Percentiles rank a stretch among this genome's conserved stretches.
These are phyloP conservation scores for Magallana nippona DNA, from an alignment of 2,888 invertebrate genomes.

Conservation along the genomic window DNA sequence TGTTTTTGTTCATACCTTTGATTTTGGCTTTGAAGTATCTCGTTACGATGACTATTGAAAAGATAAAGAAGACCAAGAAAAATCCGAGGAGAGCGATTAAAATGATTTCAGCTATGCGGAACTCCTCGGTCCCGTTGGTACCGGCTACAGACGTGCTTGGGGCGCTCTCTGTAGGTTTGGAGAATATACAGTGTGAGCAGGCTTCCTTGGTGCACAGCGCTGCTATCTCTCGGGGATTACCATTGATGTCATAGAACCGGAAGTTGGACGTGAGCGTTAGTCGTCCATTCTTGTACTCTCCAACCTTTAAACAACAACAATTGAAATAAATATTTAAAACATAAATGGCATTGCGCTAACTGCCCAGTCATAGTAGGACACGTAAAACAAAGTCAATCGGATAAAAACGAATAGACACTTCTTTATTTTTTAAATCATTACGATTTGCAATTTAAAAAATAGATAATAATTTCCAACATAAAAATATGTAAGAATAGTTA, in stretches of 20 bases:
- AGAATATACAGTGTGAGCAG: conserved; percentile 51
- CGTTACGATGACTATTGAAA: conserved; percentile 52
- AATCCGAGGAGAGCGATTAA: conserved; percentile 57
- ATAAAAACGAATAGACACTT: no score
- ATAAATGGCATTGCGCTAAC: no score
- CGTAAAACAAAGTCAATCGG: no score
- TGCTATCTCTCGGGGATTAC: neutral
- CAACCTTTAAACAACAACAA: conserved; percentile 47
- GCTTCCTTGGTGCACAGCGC: conserved; percentile 46
- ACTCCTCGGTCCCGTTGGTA: conserved; percentile 46
- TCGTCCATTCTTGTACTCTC: conserved; percentile 41
- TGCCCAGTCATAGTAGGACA: no score
- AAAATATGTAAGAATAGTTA: no score
- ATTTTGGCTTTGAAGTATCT: conserved; percentile 56
- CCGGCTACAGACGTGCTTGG: conserved; percentile 38
- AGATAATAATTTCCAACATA: no score
- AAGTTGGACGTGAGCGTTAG: conserved; percentile 42
- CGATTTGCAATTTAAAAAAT: no score
- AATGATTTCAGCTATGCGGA: conserved; percentile 55
- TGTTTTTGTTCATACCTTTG: conserved; percentile 49
- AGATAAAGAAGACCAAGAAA: conserved; percentile 57
- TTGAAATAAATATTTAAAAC: neutral
- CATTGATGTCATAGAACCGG: conserved; percentile 50
- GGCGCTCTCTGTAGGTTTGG: conserved; percentile 18
- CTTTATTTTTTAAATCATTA: no score